Conservation (phyloP, 2,888 invertebrate species). For the Oscheius sp. region DNA sequence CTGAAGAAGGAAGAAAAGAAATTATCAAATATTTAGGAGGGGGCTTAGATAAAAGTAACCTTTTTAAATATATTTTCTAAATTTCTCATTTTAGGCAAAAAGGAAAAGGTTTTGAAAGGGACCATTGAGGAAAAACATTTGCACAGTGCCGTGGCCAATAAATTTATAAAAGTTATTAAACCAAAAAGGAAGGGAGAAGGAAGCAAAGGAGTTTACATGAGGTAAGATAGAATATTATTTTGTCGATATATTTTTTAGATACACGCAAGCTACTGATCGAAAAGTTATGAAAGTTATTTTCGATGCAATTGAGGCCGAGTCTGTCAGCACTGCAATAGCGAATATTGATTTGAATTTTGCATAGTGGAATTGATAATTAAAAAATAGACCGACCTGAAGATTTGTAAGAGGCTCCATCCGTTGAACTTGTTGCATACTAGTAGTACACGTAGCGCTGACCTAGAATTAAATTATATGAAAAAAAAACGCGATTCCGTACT, state of each 20-base stretch:
- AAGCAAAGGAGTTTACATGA: constrained; percentile 51
- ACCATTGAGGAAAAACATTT: constrained; percentile 33
- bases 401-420: constrained; percentile 97
- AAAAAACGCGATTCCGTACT: too few species aligned
- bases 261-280: constrained; percentile 68
- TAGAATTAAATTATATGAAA: constrained; percentile 36
- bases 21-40: constrained; percentile 38
- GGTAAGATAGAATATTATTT: neutral
- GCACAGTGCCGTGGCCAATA: constrained; percentile 46
- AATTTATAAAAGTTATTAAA: constrained; percentile 50
- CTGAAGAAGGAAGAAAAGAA: constrained; percentile 31
- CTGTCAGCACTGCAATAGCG: constrained; percentile 47
- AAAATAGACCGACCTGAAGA: constrained; percentile 82
- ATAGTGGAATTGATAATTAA: neutral
- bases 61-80: neutral
- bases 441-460: constrained; percentile 82
- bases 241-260: too few species aligned
- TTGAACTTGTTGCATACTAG: constrained; percentile 87
- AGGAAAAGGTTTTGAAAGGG: constrained; percentile 16
- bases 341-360: constrained; percentile 9
- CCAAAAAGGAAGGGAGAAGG: constrained; percentile 42
- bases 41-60: constrained; percentile 39
- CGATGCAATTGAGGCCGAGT: constrained; percentile 64
- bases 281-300: constrained; percentile 69
- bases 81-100: constrained; percentile 14